Evolutionary conservation across 2,888 invertebrate genomes (phyloP).

Genomic region (Loripinus fragilis): DNA sequence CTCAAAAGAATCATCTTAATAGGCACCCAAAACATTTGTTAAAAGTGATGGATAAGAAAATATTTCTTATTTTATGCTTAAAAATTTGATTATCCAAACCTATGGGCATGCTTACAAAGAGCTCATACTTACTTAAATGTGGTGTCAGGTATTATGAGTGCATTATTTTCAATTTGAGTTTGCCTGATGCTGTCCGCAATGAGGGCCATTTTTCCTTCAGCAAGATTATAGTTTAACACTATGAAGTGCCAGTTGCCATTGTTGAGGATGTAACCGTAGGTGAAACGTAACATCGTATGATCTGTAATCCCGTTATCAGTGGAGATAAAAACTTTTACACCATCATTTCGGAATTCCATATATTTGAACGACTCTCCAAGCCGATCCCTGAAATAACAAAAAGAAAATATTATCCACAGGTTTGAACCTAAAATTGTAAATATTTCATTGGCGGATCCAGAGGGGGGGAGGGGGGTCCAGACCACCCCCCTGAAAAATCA

Average conservation of each 20-base stretch:
- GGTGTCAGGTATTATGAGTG: background rate
- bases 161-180: background rate
- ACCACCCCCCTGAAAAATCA: no score
- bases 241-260: constrained; percentile 76
- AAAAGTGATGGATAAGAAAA: no score
- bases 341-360: constrained; percentile 60
- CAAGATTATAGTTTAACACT: constrained; percentile 59
- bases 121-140: constrained; percentile 30
- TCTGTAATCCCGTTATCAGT: background rate
- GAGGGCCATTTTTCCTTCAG: constrained; percentile 50
- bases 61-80: no score
- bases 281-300: background rate
- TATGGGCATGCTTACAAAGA: no score
- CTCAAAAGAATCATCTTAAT: no score
- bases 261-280: constrained; percentile 30
- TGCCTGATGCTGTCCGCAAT: constrained; percentile 48
- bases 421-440: no score
- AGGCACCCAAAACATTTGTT: no score
- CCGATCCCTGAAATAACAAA: constrained; percentile 41
- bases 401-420: no score
- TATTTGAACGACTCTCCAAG: constrained; percentile 55
- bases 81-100: no score
- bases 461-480: no score
- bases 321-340: constrained; percentile 50
- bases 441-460: no score